phyloP scores from a whole-genome alignment of 2,888 invertebrate species.

The Apotomis capreana region DNA sequence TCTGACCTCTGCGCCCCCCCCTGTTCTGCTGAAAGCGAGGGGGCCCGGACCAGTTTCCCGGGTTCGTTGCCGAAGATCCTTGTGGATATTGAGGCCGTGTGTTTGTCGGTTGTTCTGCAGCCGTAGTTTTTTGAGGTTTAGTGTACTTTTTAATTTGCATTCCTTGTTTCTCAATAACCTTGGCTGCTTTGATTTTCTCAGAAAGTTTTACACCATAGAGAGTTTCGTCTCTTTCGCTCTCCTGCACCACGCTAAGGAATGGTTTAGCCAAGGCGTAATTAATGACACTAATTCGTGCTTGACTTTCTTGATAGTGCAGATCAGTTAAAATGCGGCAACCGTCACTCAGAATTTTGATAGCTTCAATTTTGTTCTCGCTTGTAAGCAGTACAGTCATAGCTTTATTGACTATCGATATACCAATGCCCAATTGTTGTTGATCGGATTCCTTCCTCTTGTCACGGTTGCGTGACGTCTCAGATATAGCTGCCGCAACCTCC shows the following conservation, averaged over 20 bases:
- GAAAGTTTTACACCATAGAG: too few relatives aligned
- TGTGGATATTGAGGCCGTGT: not conserved
- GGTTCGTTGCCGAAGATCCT: not conserved
- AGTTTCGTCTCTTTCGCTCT: too few relatives aligned
- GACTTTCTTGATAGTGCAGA: not conserved
- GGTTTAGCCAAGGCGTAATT: constrained; percentile 3
- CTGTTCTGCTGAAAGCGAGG: not conserved
- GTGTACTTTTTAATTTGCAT: too few relatives aligned
- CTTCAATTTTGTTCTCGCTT: constrained; percentile 4
- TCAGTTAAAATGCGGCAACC: not conserved
- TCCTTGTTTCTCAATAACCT: too few relatives aligned
- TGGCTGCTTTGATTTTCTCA: too few relatives aligned
- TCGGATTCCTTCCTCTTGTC: constrained; percentile 5
- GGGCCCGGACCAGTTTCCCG: constrained; percentile 2
- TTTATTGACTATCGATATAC: not conserved
- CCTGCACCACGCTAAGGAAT: not conserved
- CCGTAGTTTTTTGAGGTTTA: too few relatives aligned
- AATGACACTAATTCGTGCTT: constrained; percentile 5
- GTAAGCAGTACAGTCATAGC: constrained; percentile 1
- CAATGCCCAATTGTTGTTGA: constrained; percentile 5
- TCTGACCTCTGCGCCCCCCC: not conserved
- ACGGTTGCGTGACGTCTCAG: constrained; percentile 1
- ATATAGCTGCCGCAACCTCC: constrained; percentile 4
- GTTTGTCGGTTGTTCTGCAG: not conserved
- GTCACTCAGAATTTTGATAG: not conserved